phyloP scores from a whole-genome alignment of 2,113 vertebrate species.

The Amblyornis subalaris region DNA sequence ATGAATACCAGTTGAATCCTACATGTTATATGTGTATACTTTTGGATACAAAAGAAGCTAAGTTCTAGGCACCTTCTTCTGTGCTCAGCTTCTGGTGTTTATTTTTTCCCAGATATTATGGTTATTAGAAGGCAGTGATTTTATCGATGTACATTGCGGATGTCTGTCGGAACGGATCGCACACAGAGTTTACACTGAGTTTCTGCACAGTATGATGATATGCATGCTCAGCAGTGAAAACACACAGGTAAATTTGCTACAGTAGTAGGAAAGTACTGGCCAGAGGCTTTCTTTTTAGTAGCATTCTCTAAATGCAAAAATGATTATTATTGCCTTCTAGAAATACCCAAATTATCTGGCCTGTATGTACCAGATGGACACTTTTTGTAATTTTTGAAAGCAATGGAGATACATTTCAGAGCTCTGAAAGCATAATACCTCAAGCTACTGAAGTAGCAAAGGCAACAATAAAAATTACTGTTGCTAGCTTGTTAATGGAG shows the following conservation, averaged over 20 bases:
- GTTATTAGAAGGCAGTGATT: neutral
- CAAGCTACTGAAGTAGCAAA: neutral
- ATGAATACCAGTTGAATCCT: neutral
- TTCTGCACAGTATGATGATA: neutral
- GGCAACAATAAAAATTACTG: neutral
- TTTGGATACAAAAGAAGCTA: neutral
- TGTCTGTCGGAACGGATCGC: neutral
- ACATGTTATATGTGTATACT: neutral
- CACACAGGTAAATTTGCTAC: neutral
- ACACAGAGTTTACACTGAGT: neutral
- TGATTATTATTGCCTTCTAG: neutral
- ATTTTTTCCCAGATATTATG: neutral
- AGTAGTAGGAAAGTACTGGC: neutral
- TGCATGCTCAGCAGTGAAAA: neutral
- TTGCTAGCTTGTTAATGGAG: neutral
- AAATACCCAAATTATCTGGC: neutral
- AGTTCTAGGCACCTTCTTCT: neutral
- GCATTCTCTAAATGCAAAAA: neutral
- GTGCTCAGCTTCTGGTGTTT: neutral
- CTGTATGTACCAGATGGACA: neutral
- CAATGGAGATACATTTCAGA: neutral
- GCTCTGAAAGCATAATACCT: neutral
- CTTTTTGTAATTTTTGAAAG: neutral
- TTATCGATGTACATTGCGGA: neutral
- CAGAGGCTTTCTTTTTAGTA: neutral